Evolutionary conservation across 1,140 invertebrate species (phyloP), one percentile per base, ranked within the genome.

Genomic region (Drosophila virilis): DNA sequence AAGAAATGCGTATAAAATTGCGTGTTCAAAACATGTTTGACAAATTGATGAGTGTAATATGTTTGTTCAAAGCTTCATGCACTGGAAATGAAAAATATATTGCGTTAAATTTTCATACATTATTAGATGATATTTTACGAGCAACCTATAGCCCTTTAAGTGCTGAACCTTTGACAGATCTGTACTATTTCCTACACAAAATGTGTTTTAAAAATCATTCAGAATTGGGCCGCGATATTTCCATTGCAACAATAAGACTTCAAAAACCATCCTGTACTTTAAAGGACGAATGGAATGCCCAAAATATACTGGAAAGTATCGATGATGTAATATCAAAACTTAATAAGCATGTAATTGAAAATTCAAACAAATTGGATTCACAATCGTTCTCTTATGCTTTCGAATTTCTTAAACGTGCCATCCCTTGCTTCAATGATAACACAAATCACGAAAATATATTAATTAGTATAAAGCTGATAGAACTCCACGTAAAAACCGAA

Each of bases 351-450:
- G 45, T 66, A 6, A 7, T 71, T 38, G 17, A 40, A 1, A 72
- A 84, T 43, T 62, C 51, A 1, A 72, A 68, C 28, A 10, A 45
- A 8, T 73, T 89, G n/a, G 80, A 89, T 43, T 54, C 80, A 0
- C 95, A 97, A 2, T 95, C 95, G 0, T 97, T 98, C 93, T 95
- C 96, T 42, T 98, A 97, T 85, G 93, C 95, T 22, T 98, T 98
- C 91, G 96, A 96, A 6, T 94, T 98, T 62, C 92, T 98, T 4
- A 95, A 95, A 66, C 93, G 94, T 72, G 95, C 96, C 62, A 80
- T 97, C 35, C 85, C 93, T 7, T 69, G 78, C 69, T 88, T 76
- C 77, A 86, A 54, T 92, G 93, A 81, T 12, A 71, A 74, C 35
- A 90, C 81, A 40, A 94, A 96, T 73, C 95, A 96, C 51, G 82